Percentiles rank a stretch among this genome's conserved stretches.
These are phyloP conservation scores for Apodemus sylvaticus DNA, from an alignment of 2,113 vertebrate species.

Conservation along the genomic window DNA sequence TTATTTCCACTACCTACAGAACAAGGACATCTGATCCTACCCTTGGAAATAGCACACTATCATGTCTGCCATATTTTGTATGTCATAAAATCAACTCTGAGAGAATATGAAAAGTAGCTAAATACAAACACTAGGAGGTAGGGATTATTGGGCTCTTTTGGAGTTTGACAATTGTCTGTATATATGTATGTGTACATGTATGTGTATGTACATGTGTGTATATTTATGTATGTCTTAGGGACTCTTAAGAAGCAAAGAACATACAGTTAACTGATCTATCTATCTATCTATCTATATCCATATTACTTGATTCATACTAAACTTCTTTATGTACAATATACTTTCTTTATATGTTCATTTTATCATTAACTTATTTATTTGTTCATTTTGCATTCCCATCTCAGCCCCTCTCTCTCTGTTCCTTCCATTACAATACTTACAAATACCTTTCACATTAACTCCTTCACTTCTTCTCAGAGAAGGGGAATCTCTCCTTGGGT, in stretches of 20 bases:
- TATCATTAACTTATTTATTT: not conserved
- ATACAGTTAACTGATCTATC: too few species aligned
- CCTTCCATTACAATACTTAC: too few species aligned
- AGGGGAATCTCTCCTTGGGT: too few species aligned
- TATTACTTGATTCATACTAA: not conserved
- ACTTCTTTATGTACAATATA: not conserved
- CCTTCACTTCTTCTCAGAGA: too few species aligned
- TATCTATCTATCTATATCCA: not conserved
- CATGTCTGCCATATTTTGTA: not conserved
- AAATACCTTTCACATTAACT: too few species aligned
- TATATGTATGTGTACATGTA: not conserved
- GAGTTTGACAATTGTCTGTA: not conserved
- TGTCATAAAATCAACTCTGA: not conserved
- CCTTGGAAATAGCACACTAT: not conserved
- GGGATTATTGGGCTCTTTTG: not conserved
- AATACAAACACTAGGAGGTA: not conserved
- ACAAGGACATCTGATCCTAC: not conserved
- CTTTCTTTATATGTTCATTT: not conserved
- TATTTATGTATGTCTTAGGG: too few species aligned
- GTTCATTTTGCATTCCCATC: too few species aligned
- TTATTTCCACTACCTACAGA: not conserved
- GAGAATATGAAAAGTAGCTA: not conserved
- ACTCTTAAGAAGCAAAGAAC: too few species aligned
- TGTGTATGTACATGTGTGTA: too few species aligned
- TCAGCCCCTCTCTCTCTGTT: too few species aligned